Evolutionary conservation across 2,113 vertebrate species (phyloP), one percentile per base, ranked within the genome.

Genomic region (Sula dactylatra): DNA sequence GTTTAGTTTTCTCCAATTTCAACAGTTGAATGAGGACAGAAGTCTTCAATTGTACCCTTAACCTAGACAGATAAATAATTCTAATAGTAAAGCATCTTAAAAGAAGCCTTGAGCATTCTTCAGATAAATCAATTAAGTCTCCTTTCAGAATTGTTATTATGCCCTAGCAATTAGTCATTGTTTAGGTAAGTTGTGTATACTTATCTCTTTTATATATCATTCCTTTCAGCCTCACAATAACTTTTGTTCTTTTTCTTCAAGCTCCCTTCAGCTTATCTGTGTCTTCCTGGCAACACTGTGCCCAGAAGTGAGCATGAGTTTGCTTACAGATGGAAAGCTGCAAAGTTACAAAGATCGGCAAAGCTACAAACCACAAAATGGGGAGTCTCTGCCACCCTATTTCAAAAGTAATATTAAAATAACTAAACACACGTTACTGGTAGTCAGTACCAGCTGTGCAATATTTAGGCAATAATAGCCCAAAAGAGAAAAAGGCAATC

Each of bases 101-200:
- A 87, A 80, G 54, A 92, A 95, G 72, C 82, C 84, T 85, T 69
- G 66, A 95, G 78, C 64, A 62, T 93, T 95, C 73, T 69, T 95
- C 78, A 94, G 81, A 94, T 94, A 96, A 95, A 97, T 97, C 84
- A 95, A 94, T 95, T 97, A 94, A 85, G 93, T 55, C 50, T 95
- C 67, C 45, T 89, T 97, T 96, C 86, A 94, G 67, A 94, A 91
- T 66, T 90, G 66, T 82, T 94, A 89, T 76, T 94, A 95, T 82
- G 70, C 71, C 66, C 62, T 70, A 73, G 84, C 77, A 94, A 94
- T 96, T 96, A 97, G 66, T 94, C 89, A 90, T 80, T 94, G 89
- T 94, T 96, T 91, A 91, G 81, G 91, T 89, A 95, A 91, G 74
- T 62, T 96, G 66, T 87, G 91, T 82, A 77, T 88, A 88, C 69